Evolutionary conservation across 2,113 vertebrate genomes (phyloP).

Genomic region (Aegithalos caudatus): DNA sequence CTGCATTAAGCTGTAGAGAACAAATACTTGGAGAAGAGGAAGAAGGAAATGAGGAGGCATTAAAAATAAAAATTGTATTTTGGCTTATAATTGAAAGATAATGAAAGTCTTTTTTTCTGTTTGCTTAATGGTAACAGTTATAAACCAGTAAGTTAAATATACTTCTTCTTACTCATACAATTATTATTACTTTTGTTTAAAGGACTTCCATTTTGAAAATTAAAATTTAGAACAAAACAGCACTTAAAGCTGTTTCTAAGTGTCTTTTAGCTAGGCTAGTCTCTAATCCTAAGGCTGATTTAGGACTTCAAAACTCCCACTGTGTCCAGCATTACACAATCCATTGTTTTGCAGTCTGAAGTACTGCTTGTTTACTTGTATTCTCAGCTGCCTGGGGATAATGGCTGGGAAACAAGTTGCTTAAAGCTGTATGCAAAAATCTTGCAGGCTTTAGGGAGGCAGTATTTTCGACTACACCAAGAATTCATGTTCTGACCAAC

Average conservation of each 20-base stretch:
- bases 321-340: background rate
- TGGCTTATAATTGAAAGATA: background rate
- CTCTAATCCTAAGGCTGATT: background rate
- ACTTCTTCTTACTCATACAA: background rate
- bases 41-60: background rate
- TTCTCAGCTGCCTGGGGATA: slow-evolving; percentile 8
- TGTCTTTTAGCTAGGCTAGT: background rate
- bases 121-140: background rate
- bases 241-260: background rate
- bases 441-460: background rate
- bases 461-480: background rate
- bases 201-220: background rate
- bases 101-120: background rate
- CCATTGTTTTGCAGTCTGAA: background rate
- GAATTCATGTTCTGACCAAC: background rate
- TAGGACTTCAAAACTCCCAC: background rate
- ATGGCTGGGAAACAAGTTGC: background rate
- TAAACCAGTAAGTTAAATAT: background rate
- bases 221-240: background rate
- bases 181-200: background rate
- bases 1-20: background rate
- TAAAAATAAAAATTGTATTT: background rate
- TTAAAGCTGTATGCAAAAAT: slow-evolving; percentile 7
- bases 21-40: background rate
- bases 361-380: slow-evolving; percentile 10